Percentiles rank a stretch among this genome's conserved stretches.
Evolutionary conservation across 2,797 vertebrate species (phyloP).

Genomic region (Lophura swinhoii): DNA sequence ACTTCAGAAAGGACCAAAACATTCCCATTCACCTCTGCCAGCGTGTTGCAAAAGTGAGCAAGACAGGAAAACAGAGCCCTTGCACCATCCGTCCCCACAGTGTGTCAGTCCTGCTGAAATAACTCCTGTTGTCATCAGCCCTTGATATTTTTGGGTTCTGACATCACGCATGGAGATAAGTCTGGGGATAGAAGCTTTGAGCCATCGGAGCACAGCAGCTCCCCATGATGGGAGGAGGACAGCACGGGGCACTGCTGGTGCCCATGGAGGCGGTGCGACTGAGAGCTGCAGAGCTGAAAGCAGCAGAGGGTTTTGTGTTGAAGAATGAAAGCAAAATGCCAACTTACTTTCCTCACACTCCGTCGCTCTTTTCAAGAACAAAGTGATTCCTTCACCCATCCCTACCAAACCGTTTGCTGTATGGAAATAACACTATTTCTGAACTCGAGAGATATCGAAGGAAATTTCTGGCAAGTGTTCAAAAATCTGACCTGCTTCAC

Average conservation of each 20-base stretch:
- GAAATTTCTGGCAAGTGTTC: fast-evolving
- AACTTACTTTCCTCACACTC: neutral
- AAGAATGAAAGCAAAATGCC: neutral
- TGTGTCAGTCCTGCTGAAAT: neutral
- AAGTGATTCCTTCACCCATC: neutral
- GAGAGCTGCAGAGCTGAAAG: neutral
- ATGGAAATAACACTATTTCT: neutral
- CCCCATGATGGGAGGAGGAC: neutral
- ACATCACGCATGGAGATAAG: neutral
- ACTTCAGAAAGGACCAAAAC: neutral
- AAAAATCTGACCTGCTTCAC: neutral
- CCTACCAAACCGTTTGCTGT: fast-evolving
- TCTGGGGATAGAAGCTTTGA: neutral
- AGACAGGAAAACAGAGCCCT: neutral
- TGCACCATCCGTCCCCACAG: neutral
- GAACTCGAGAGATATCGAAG: neutral
- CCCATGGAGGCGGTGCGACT: neutral
- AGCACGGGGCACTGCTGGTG: neutral
- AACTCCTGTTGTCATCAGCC: neutral
- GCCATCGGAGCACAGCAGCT: neutral
- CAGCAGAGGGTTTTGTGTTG: too few species aligned
- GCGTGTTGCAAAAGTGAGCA: neutral
- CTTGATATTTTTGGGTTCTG: neutral
- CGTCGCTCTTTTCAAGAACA: neutral
- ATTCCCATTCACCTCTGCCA: neutral